Percentiles rank a stretch among this genome's conserved stretches.
phyloP scores from a whole-genome alignment of 2,113 vertebrate species.

The Spheniscus mendiculus region DNA sequence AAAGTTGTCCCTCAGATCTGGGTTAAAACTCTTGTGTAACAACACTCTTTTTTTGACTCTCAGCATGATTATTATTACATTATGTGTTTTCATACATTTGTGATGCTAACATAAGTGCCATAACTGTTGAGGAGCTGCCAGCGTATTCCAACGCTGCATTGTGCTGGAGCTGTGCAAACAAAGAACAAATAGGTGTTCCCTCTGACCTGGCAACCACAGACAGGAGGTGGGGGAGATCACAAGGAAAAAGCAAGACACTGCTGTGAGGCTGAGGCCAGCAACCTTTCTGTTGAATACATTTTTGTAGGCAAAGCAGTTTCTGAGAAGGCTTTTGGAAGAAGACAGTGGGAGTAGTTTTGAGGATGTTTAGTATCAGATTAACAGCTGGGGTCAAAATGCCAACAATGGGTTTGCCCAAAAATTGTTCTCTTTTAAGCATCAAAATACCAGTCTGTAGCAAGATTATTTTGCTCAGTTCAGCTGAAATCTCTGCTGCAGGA shows the following conservation, averaged over 20 bases:
- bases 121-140: not conserved
- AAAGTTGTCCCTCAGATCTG: not conserved
- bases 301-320: not conserved
- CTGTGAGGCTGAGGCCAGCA: not conserved
- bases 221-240: not conserved
- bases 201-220: not conserved
- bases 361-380: not conserved
- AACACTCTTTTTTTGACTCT: not conserved
- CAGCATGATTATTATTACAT: not conserved
- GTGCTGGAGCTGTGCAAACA: not conserved
- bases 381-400: not conserved
- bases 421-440: not conserved
- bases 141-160: not conserved
- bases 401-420: not conserved
- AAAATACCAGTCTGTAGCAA: not conserved
- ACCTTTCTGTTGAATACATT: not conserved
- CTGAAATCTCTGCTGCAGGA: not conserved
- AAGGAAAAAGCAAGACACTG: not conserved
- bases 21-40: not conserved
- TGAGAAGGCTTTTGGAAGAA: not conserved
- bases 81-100: not conserved
- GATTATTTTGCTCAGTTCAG: not conserved
- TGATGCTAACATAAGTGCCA: not conserved
- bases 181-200: not conserved
- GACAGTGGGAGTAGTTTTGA: not conserved